A percentile compares a stretch with the other conserved stretches of the same genome.
Evolutionary conservation across 1,140 invertebrate genomes (phyloP).

Genomic region (Drosophila gunungcola): DNA sequence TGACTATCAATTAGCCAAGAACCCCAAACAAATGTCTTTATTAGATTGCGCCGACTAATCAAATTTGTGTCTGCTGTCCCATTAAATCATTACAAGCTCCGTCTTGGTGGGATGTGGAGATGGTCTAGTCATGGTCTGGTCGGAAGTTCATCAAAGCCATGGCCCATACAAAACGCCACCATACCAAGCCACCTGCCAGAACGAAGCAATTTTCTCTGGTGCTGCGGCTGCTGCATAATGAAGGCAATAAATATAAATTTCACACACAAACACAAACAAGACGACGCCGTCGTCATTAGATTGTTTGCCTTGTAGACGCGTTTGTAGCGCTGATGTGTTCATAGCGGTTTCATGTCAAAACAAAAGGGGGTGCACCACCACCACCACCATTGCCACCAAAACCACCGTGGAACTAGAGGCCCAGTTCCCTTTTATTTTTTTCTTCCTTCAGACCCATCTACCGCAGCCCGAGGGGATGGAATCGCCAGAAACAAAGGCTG

Average conservation of each 20-base stretch:
- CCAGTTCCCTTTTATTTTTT: constrained; percentile 2
- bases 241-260: constrained; percentile 84
- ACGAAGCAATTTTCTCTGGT: constrained; percentile 49
- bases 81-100: constrained; percentile 61
- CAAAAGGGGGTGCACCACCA: constrained; percentile 59
- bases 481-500: constrained; percentile 35
- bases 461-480: constrained; percentile 19
- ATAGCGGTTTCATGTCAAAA: constrained; percentile 84
- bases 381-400: neutral
- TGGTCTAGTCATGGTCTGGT: constrained; percentile 16
- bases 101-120: constrained; percentile 9
- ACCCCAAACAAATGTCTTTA: constrained; percentile 26
- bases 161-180: constrained; percentile 9
- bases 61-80: constrained; percentile 49
- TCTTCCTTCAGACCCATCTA: constrained; percentile 8
- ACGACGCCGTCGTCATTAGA: constrained; percentile 67
- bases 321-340: constrained; percentile 84
- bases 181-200: constrained; percentile 35
- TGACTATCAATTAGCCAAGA: constrained; percentile 16
- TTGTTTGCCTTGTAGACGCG: constrained; percentile 82
- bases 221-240: constrained; percentile 74
- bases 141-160: constrained; percentile 22
- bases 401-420: constrained; percentile 1
- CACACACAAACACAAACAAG: constrained; percentile 70
- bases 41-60: constrained; percentile 50